Base-by-base conservation (phyloP, 2,797 vertebrate species). In the Alauda arvensis region DNA sequence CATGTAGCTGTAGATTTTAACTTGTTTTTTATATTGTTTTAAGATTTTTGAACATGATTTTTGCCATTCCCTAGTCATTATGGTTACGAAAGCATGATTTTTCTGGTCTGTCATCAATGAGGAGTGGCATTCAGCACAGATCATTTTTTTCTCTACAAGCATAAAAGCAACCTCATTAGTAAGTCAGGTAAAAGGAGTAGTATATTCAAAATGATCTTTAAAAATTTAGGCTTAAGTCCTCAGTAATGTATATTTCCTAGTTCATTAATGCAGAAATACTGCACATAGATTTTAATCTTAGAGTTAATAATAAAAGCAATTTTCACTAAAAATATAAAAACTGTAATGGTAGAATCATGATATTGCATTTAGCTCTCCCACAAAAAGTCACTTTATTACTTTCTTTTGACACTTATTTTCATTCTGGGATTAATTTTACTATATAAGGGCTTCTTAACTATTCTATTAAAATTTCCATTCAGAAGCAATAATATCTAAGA, bases 391-490 rank as follows among this genome's bases (percentile, higher is more conserved):
- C 96, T 97, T 97, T 97, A 98, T 98, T 98, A 97, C 97, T 97
- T 98, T 97, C 97, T 98, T 98, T 97, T 97, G 98, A 98, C 97
- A 98, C 98, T 98, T 98, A 98, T 98, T 99, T 99, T 99, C 98
- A 98, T 98, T 98, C 96, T 93, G 97, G 98, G 99, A 99, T 99
- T 99, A 99, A 99, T 99, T 99, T 99, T 98, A 98, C 98, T 97
- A 97, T 98, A 98, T 98, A 98, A 98, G 98, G 97, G 97, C 97
- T 97, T 97, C 98, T 99, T 99, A 99, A 99, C 98, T 99, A 99
- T 99, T 99, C 99, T 99, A 99, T 99, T 99, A 99, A 99, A 99
- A 98, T 98, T 98, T 97, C 98, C 98, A 99, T 99, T 99, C 98
- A 98, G 97, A 97, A 98, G 98, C 97, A 98, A 98, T 98, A 98